Evolutionary conservation across 1,140 invertebrate genomes (phyloP).

Genomic region (Zophobas atratus): DNA sequence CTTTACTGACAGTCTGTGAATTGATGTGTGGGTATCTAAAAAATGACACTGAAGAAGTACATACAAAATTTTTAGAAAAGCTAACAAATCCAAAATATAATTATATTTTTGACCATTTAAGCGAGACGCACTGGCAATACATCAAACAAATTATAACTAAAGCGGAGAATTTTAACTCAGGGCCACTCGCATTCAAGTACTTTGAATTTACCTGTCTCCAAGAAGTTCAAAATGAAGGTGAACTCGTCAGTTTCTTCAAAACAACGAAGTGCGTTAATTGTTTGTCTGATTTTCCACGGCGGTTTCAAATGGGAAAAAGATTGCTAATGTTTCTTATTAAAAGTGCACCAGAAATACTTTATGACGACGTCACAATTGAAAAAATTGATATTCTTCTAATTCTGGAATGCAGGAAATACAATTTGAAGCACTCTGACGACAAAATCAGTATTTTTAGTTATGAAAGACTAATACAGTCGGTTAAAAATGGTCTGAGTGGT

Average conservation of each 20-base stretch:
- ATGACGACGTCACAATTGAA: neutral
- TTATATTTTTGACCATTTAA: neutral
- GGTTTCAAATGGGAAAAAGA: neutral
- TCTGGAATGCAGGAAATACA: neutral
- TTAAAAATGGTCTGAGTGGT: neutral
- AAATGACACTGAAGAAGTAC: neutral
- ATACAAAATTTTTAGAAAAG: neutral
- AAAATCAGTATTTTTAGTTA: neutral
- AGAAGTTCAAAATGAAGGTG: too few species aligned
- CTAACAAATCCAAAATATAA: neutral
- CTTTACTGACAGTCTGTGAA: neutral
- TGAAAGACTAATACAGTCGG: neutral
- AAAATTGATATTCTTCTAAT: neutral
- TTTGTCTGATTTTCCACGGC: neutral
- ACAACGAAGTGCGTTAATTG: too few species aligned
- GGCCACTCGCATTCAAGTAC: too few species aligned
- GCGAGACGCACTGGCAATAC: neutral
- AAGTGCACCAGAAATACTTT: neutral
- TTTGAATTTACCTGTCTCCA: neutral
- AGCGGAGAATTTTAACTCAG: neutral
- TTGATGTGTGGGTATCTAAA: neutral
- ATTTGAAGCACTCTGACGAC: neutral
- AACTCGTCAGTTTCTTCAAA: too few species aligned
- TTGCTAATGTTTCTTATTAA: neutral
- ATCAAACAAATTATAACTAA: neutral